Evolutionary conservation across 2,113 vertebrate genomes (phyloP).

Genomic region (Osmerus eperlanus): DNA sequence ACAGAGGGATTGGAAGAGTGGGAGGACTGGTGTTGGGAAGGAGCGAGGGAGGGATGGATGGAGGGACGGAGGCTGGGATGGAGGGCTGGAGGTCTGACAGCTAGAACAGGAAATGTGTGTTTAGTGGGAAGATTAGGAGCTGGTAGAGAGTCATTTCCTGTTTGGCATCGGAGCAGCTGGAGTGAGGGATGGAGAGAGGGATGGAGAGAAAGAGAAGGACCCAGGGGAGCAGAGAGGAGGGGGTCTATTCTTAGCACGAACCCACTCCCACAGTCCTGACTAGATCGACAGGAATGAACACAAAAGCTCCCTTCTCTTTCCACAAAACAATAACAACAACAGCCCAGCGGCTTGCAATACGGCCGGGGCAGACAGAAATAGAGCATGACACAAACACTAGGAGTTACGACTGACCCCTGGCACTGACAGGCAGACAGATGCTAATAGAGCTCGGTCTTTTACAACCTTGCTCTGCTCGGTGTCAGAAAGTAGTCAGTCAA

Average conservation of each 20-base stretch:
- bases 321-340: background rate
- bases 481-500: no score
- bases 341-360: no score
- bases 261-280: conserved; percentile 28
- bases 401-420: no score
- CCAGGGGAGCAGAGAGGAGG: background rate
- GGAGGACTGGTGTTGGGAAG: conserved; percentile 4
- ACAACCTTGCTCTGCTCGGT: no score
- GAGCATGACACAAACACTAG: no score
- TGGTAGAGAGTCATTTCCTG: conserved; percentile 70
- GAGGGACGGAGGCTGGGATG: conserved; percentile 30
- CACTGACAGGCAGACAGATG: no score
- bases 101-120: conserved; percentile 74
- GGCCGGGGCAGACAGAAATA: no score
- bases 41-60: conserved; percentile 7
- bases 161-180: conserved; percentile 39
- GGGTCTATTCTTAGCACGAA: conserved; percentile 24
- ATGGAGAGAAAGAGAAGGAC: conserved; percentile 9
- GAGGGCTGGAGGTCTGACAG: conserved; percentile 37
- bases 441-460: no score
- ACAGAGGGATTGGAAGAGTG: background rate
- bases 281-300: conserved; percentile 16
- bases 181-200: conserved; percentile 22
- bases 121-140: conserved; percentile 68
- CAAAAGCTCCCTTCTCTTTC: background rate